Evolutionary conservation across 1,140 invertebrate genomes (phyloP), one percentile per base, ranked within the genome.

Genomic region (Panagrolaimus sp.): DNA sequence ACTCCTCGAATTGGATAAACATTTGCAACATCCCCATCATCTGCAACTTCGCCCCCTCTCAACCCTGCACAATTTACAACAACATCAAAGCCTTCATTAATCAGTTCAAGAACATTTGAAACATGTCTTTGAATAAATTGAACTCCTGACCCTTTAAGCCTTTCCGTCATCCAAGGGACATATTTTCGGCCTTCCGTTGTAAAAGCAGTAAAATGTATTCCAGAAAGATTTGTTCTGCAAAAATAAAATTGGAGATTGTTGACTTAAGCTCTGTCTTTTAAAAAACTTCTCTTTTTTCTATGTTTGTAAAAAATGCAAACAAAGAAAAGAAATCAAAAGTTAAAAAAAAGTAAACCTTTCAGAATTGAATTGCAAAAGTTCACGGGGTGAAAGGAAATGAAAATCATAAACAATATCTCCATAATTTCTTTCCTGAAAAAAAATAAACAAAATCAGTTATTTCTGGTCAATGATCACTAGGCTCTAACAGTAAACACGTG

Each of bases 151-250:
- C 45, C 44, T 14, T 69, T 46, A 3, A 81, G 24, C 47, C 76
- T 70, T 43, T 65, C 65, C n/a, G 69, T 71, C 32, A 81, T 47
- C 66, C 74, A 81, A 0, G 79, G 81, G 26, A 81, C 77, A 64
- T 80, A 81, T 43, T 52, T 47, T 9, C 78, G 48, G 12, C 79
- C 81, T 72, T 81, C 79, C 8, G 81, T 68, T 8, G 80, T 73
- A 64, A 75, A 81, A 14, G 80, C 70, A 26, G 78, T 81, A 58
- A 73, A 81, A 63, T 81, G 79, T 65, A 83, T 81, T 48, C 26
- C 6, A 43, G 7, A 58, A 43, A 46, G 43, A n/a, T 43, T 63
- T 21, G 32, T 67, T 63, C 55, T 71, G 26, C n/a, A 43, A 71
- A 15, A 68, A 38, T 38, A 38, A 38, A 63, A 62, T 71, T 63